Conservation (phyloP, 2,113 vertebrate genomes). For the Lethenteron camtschaticum region DNA sequence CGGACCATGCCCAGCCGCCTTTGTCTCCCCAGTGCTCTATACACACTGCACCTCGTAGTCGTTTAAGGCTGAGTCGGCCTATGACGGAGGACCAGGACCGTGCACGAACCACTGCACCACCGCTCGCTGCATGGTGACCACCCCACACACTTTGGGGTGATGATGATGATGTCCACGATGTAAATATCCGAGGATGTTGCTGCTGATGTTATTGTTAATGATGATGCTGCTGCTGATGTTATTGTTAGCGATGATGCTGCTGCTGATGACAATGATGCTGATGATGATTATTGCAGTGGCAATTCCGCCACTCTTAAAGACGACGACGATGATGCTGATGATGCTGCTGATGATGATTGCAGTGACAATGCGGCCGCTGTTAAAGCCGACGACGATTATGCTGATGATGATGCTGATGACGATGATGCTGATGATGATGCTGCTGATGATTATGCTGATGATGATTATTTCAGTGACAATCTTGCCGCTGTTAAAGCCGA, state of each 20-base stretch:
- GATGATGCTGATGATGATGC: background rate
- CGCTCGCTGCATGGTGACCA: background rate
- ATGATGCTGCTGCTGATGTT: background rate
- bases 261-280: background rate
- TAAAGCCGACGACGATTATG: too few relatives aligned
- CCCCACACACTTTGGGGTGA: background rate
- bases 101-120: too few relatives aligned
- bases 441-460: background rate
- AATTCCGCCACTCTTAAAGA: background rate
- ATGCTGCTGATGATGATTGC: background rate
- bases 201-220: background rate
- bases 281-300: background rate
- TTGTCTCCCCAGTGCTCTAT: too few relatives aligned
- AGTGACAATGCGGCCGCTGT: background rate
- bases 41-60: too few relatives aligned
- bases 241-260: background rate
- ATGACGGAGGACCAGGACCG: too few relatives aligned
- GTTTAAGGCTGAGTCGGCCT: too few relatives aligned
- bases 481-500: background rate
- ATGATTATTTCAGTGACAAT: background rate
- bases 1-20: too few relatives aligned
- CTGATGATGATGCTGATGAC: background rate
- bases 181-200: too few relatives aligned
- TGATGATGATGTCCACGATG: too few relatives aligned
- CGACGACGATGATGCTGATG: too few relatives aligned